Evolutionary conservation across 1,140 invertebrate genomes (phyloP), one percentile per base, ranked within the genome.

Genomic region (Orussus abietinus): DNA sequence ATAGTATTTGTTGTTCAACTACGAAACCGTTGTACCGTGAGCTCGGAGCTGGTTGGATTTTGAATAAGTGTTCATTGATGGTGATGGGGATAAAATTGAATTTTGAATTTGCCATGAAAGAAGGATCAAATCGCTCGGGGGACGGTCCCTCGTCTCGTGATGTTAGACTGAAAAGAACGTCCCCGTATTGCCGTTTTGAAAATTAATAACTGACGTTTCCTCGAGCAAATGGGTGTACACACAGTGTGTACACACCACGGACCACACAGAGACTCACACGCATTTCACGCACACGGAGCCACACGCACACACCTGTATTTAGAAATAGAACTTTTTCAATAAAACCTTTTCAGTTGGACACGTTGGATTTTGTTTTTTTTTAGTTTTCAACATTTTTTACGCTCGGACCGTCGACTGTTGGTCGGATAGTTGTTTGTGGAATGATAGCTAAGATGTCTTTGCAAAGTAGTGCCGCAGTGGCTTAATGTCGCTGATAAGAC

Each of bases 301-400:
- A 60, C 42, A 62, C 45, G 56, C 60, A 68, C 57, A 62, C 61
- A 66, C 59, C 52, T 72, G 69, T 72, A 71, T 69, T 64, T 67
- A 70, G 62, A 51, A 52, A 69, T 67, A 70, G 57, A 68, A 59
- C 49, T 57, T 68, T 70, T 70, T 65, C 61, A 68, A 72, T 69
- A 71, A 71, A 71, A 68, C 55, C 55, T 62, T 71, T 69, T 70
- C 60, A 70, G 64, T 71, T 73, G 59, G 57, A 70, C 50, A 64
- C 49, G 41, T 67, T 68, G 66, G 59, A 66, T 71, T 72, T 64
- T 59, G 62, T 71, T 71, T 71, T 63, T 53, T 58, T 65, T 43
- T 44, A 42, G 9, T 42, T 36, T 37, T 34, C 26, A n/a, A 9
- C 18, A 29, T 33, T 12, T 43, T 49, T 45, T 49, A 49, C 47